Percentiles rank a stretch among this genome's conserved stretches.
These are phyloP conservation scores for Lottia gigantea DNA, from an alignment of 2,888 invertebrate genomes.

Conservation along the genomic window DNA sequence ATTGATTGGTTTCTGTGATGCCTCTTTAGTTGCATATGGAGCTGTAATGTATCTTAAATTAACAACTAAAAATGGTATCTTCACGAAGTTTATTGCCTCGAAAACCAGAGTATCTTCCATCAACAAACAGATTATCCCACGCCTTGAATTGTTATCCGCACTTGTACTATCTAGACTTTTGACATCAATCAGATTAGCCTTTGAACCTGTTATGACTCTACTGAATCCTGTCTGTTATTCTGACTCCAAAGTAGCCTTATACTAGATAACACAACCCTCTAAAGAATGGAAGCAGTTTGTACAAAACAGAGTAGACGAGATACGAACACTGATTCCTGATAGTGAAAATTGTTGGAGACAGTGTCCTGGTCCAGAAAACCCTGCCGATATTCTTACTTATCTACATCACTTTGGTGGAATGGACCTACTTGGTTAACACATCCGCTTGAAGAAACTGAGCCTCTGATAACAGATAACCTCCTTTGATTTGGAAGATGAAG, in stretches of 20 bases:
- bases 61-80: background rate
- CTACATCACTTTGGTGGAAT: background rate
- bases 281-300: background rate
- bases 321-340: background rate
- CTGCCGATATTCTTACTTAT: background rate
- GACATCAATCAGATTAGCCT: background rate
- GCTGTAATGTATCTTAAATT: constrained; percentile 1
- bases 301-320: background rate
- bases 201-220: background rate
- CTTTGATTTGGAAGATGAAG: background rate
- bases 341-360: background rate
- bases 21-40: background rate
- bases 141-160: constrained; percentile 4
- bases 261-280: background rate
- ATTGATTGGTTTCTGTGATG: background rate
- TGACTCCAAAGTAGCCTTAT: no score
- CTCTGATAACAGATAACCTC: background rate
- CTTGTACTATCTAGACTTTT: background rate
- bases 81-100: background rate
- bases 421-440: background rate
- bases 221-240: background rate
- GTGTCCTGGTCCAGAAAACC: background rate
- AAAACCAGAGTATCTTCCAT: background rate
- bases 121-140: background rate
- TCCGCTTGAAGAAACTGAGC: background rate